A percentile compares a stretch with the other conserved stretches of the same genome.
These are phyloP conservation scores for Clunio marinus DNA, from an alignment of 2,888 invertebrate species.

Conservation along the genomic window DNA sequence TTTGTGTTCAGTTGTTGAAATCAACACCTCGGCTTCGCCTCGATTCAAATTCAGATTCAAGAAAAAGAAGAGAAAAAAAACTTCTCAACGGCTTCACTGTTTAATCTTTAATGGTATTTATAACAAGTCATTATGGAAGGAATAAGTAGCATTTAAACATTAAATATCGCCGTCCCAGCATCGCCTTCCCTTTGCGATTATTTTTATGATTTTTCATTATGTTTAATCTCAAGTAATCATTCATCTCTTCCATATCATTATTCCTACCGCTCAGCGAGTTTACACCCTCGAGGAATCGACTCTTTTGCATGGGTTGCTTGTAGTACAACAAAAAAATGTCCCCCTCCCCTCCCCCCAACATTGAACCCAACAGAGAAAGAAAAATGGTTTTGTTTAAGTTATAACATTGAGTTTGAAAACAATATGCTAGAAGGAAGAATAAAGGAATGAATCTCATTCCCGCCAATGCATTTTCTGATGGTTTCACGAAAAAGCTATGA, in stretches of 20 bases:
- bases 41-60: neutral
- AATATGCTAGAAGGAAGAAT: neutral
- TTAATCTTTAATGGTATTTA: conserved; percentile 1
- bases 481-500: neutral
- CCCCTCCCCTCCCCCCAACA: too few species aligned
- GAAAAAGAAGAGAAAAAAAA: neutral
- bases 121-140: conserved; percentile 32
- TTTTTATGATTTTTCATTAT: conserved; percentile 30
- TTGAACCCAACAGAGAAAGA: too few species aligned
- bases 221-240: conserved; percentile 31
- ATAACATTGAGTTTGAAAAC: neutral
- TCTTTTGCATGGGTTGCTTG: too few species aligned
- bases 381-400: too few species aligned
- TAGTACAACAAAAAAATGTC: too few species aligned
- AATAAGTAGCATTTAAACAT: conserved; percentile 31
- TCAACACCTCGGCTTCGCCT: neutral
- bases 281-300: neutral
- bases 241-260: conserved; percentile 34
- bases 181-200: conserved; percentile 8
- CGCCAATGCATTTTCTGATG: conserved; percentile 15
- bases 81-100: neutral
- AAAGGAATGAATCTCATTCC: neutral
- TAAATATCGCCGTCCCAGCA: neutral
- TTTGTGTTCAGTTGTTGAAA: neutral
- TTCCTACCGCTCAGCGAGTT: neutral